Evolutionary conservation across 2,113 vertebrate genomes (phyloP), one percentile per base, ranked within the genome.

Genomic region (Dasyurus viverrinus): DNA sequence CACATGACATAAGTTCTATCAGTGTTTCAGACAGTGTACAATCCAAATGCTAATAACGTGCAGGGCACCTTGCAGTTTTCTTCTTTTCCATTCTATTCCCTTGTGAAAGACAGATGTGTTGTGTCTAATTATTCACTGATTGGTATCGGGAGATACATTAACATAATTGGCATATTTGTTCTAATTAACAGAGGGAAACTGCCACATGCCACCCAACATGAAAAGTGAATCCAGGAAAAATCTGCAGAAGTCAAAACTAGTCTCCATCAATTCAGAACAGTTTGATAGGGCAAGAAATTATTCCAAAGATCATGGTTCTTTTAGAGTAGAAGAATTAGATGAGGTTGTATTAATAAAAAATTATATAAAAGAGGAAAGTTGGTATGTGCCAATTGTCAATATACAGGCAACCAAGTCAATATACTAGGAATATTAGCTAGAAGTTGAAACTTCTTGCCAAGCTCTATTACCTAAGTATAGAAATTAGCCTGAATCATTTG

Each of bases 131-230:
- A 99, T 99, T 96, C 94, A 22, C 98, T 99, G 99, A 99, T 99
- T 99, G 99, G 99, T 99, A 99, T 98, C 89, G 54, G 98, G 99
- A 99, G 99, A 99, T 99, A 98, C 98, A 98, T 98, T 99, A 99
- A 98, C 98, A 99, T 99, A 99, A 99, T 99, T 99, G 99, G 98
- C 98, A 98, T 98, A 99, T 99, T 99, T 99, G 99, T 99, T 98
- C 99, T 99, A 99, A 99, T 99, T 99, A 99, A 99, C 98, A 96
- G 98, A 98, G 96, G 97, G 98, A 99, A 99, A 99, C 98, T 99
- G 99, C 99, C 99, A 99, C 99, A 99, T 98, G 98, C 98, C 99
- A 99, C 96, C 98, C 97, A 98, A 99, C 97, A 98, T 94, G 98
- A 98, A 99, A 98, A 98, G 98, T 94, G 53, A 98, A 98, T 98